Base-by-base conservation (phyloP, 2,797 vertebrate genomes). In the Macropus fuliginosus region DNA sequence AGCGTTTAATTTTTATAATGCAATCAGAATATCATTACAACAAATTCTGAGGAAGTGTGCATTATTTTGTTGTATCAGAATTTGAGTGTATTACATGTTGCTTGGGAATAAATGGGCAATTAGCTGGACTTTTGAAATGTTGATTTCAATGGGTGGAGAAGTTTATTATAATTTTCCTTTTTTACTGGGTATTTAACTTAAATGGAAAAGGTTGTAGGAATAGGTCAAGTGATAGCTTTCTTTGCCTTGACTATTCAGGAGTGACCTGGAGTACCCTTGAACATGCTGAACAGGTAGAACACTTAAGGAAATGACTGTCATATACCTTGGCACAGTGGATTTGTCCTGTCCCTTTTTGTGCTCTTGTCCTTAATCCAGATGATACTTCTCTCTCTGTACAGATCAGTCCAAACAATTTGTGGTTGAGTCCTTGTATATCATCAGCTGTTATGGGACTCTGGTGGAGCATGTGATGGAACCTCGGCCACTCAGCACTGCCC, bases 401-500 rank as follows among this genome's bases (percentile, higher is more conserved):
- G 99, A 99, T 98, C 99, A 99, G 95, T 99, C 99, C 31, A 99
- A 99, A 90, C 99, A 99, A 98, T 99, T 99, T 0, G 99, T 99
- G 5, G 99, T 99, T 56, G 99, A 99, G 97, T 99, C 99, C 0
- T 95, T 99, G 93, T 99, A 99, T 97, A 99, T 99, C 96, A 98
- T 99, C 98, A 99, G 99, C 97, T 99, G 99, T 98, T 99, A 99
- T 0, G 99, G 99, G 3, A 99, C 99, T 98, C 98, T 99, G 97
- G 99, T 99, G 97, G 99, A 99, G 94, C 99, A 99, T 4, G 99
- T 99, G 1, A 97, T 99, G 98, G 99, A 99, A 95, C 99, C 99
- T 0, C 99, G 99, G 12, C 99, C 99, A 0, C 99, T 99, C 94
- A 99, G 99, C 99, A 99, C 99, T 0, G 99, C 99, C 13, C 99